These are phyloP conservation scores for Bombus confusus DNA, from an alignment of 1,140 invertebrate species.

Conservation along the genomic window DNA sequence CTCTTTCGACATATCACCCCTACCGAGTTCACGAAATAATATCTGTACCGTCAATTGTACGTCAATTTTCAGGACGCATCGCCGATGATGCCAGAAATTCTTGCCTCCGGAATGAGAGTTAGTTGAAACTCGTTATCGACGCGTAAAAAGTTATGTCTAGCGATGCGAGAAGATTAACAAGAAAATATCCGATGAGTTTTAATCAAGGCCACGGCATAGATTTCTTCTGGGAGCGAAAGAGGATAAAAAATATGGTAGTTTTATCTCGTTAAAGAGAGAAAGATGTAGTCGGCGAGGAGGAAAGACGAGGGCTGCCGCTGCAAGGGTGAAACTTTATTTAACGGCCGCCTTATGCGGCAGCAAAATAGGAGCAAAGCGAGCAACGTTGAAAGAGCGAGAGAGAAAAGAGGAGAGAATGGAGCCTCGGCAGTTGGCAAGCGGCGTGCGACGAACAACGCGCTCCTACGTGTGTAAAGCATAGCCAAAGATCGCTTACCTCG, in stretches of 20 bases:
- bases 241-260: neutral
- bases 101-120: too few relatives aligned
- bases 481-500: conserved; percentile 42
- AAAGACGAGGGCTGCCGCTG: neutral
- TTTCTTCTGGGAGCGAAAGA: conserved; percentile 17
- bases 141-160: neutral
- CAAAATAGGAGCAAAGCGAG: conserved; percentile 30
- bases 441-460: conserved; percentile 24
- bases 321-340: conserved; percentile 29
- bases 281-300: neutral
- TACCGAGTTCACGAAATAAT: too few relatives aligned
- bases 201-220: conserved; percentile 30
- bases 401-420: neutral
- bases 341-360: conserved; percentile 22
- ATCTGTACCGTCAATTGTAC: too few relatives aligned
- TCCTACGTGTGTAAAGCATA: conserved; percentile 32
- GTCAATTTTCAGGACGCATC: too few relatives aligned
- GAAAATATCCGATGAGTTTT: conserved; percentile 32
- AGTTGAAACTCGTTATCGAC: neutral
- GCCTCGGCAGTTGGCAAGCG: conserved; percentile 57
- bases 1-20: too few relatives aligned
- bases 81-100: too few relatives aligned
- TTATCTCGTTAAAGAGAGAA: neutral
- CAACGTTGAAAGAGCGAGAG: neutral
- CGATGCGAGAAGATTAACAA: conserved; percentile 1